Evolutionary conservation across 2,113 vertebrate genomes (phyloP).

Genomic region (Mormyrus lacerda): DNA sequence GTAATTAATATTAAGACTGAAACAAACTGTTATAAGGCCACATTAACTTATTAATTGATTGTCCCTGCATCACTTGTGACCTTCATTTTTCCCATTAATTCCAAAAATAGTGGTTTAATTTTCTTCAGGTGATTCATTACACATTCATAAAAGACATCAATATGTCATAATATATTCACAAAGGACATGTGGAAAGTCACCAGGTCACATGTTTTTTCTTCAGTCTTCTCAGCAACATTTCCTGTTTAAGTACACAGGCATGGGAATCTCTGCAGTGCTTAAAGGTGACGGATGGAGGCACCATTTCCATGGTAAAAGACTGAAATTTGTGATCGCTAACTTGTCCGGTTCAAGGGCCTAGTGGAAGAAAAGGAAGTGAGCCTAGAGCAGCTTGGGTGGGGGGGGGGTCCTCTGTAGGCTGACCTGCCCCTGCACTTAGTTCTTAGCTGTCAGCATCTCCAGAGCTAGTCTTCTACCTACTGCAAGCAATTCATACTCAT

Average conservation of each 20-base stretch:
- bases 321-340: background rate
- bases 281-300: background rate
- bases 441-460: background rate
- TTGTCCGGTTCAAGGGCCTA: background rate
- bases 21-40: background rate
- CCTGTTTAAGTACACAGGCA: background rate
- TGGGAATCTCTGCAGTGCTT: background rate
- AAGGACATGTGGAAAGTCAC: background rate
- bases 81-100: background rate
- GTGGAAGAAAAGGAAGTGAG: background rate
- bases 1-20: background rate
- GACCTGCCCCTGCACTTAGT: background rate
- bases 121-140: background rate
- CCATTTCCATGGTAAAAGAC: background rate
- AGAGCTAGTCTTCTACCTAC: background rate
- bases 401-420: background rate
- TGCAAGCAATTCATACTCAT: background rate
- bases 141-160: background rate
- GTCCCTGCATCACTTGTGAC: background rate
- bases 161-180: background rate
- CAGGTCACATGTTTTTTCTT: background rate
- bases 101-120: background rate
- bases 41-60: background rate
- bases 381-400: background rate
- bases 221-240: background rate